Base-by-base conservation (phyloP, 2,888 invertebrate species). In the Epinotia bilunana region DNA sequence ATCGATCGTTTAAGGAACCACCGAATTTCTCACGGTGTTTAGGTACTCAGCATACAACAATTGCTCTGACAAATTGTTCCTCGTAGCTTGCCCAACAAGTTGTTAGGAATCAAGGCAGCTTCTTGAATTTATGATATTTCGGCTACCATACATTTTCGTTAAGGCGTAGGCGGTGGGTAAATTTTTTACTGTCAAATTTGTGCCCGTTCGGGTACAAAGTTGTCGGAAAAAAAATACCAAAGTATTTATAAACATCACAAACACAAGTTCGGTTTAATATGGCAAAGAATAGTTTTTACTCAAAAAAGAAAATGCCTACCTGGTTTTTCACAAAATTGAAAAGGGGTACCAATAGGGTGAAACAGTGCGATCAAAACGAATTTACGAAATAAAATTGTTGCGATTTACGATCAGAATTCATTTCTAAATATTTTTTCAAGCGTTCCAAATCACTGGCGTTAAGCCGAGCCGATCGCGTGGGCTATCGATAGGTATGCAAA, bases 401-500 rank as follows among this genome's bases (percentile, higher is more conserved):
- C 39, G 9, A 9, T 39, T 39, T 39, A 9, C 39, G 39, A 39
- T 39, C 9, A 9, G 9, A 39, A 39, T 39, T 39, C 7, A 39
- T 16, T 49, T 49, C 43, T 23, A 3, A 46, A 13, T 23, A 13
- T 23, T 63, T 57, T 39, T 55, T 23, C 16, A 69, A 69, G 58
- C 16, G 39, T 53, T 65, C 55, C 39, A 61, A 61, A 33, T 58
- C 33, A 61, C 53, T 9, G 20, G 18, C 2, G 13, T 73, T 69
- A 20, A 61, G 28, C 55, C n/a, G 6, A 62, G 68, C 46, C 49
- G 39, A 57, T 73, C 70, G 77, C 79, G 80, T 82, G 83, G 86
- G 87, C 89, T 88, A 92, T 91, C 91, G 89, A 89, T 90, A 92
- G 90, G 83, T 81, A 80, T 81, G 82, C 83, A 84, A 89, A 83